Evolutionary conservation across 1,140 invertebrate species (phyloP).

Genomic region (Tetraneura akinire): DNA sequence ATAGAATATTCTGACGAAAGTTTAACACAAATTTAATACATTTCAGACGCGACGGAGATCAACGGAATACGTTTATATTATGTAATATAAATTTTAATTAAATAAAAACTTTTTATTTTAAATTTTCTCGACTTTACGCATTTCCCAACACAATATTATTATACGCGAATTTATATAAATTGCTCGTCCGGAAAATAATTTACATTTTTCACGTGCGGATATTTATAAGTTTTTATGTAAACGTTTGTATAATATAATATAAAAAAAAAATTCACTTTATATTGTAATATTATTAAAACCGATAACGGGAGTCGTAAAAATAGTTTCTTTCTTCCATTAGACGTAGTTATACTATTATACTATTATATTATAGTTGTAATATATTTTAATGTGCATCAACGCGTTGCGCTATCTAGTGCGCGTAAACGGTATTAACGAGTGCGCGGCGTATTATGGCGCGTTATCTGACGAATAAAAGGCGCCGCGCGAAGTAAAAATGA

Average conservation of each 20-base stretch:
- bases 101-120: too few relatives aligned
- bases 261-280: background rate
- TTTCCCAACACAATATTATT: too few relatives aligned
- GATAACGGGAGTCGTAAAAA: constrained; percentile 8
- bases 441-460: background rate
- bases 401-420: background rate
- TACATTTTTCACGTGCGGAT: background rate
- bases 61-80: too few relatives aligned
- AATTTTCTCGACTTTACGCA: too few relatives aligned
- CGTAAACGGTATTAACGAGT: background rate
- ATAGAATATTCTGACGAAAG: background rate
- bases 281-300: background rate
- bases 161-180: too few relatives aligned
- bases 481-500: background rate
- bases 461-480: constrained; percentile 29
- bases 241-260: background rate
- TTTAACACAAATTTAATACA: background rate
- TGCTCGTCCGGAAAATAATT: background rate
- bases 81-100: too few relatives aligned
- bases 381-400: background rate
- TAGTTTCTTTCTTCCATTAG: too few relatives aligned
- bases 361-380: background rate
- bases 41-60: too few relatives aligned
- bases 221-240: background rate
- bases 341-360: background rate